These are phyloP conservation scores for Volucella bombylans DNA, from an alignment of 2,888 invertebrate species.

Conservation along the genomic window DNA sequence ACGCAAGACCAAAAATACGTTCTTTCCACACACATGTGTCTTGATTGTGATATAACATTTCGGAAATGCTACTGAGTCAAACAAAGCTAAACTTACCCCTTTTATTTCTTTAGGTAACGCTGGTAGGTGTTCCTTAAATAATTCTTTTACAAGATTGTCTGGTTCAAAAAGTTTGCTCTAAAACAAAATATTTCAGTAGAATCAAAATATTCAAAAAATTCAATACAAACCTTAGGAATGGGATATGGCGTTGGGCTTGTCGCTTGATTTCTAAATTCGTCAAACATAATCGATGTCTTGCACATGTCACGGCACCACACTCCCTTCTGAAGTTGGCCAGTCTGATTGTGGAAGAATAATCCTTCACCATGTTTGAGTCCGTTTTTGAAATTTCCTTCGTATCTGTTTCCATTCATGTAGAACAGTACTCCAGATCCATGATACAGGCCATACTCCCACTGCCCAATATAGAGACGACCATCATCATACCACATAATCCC, in stretches of 20 bases:
- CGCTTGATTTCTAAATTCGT: constrained; percentile 78
- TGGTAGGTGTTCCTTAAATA: constrained; percentile 77
- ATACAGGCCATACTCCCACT: constrained; percentile 79
- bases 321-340: constrained; percentile 81
- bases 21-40: too few species aligned
- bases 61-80: background rate
- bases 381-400: constrained; percentile 80
- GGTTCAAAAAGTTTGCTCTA: constrained; percentile 77
- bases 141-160: constrained; percentile 76
- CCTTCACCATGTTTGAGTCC: constrained; percentile 81
- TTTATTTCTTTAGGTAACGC: constrained; percentile 25
- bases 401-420: constrained; percentile 80
- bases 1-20: too few species aligned
- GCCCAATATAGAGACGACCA: constrained; percentile 79
- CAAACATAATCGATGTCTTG: constrained; percentile 78
- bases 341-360: constrained; percentile 79
- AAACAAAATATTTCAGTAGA: constrained; percentile 8
- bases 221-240: constrained; percentile 76
- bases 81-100: constrained; percentile 24
- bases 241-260: constrained; percentile 77
- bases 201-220: background rate
- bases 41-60: background rate
- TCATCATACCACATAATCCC: constrained; percentile 80
- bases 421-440: constrained; percentile 80
- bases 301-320: constrained; percentile 80